Conservation (phyloP, 2,797 vertebrate species). For the Adrianichthys oophorus region DNA sequence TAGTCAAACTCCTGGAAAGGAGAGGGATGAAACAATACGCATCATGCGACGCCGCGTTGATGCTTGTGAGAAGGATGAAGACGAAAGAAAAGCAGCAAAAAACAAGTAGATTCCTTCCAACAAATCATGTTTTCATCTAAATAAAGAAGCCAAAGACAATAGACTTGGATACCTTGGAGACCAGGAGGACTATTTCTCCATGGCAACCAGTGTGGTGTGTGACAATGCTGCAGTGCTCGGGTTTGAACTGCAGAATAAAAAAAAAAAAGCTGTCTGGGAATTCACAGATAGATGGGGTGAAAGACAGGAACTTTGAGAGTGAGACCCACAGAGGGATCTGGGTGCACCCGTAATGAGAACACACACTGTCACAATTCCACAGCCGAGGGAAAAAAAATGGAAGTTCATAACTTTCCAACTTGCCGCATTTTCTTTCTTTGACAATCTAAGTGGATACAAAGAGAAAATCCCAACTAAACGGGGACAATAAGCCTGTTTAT, state of each 20-base stretch:
- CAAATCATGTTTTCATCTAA: conserved; percentile 85
- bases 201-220: conserved; percentile 82
- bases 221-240: conserved; percentile 78
- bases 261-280: conserved; percentile 75
- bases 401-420: conserved; percentile 74
- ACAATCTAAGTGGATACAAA: conserved; percentile 57
- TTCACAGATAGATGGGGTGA: conserved; percentile 73
- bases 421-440: conserved; percentile 55
- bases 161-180: conserved; percentile 85
- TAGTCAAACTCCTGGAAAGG: conserved; percentile 76
- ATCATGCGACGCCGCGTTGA: conserved; percentile 62
- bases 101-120: conserved; percentile 73
- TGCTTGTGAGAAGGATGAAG: conserved; percentile 62
- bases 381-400: conserved; percentile 54
- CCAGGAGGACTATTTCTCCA: conserved; percentile 85
- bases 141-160: conserved; percentile 86
- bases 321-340: conserved; percentile 62
- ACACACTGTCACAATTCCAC: conserved; percentile 74
- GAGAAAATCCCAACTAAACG: conserved; percentile 56
- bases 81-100: conserved; percentile 62
- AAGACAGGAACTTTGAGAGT: conserved; percentile 58
- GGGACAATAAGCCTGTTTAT: conserved; percentile 57
- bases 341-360: conserved; percentile 74
- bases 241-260: conserved; percentile 69
- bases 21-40: conserved; percentile 72